Evolutionary conservation across 2,888 invertebrate species (phyloP), one percentile per base, ranked within the genome.

Genomic region (Drosophila stalkeri): DNA sequence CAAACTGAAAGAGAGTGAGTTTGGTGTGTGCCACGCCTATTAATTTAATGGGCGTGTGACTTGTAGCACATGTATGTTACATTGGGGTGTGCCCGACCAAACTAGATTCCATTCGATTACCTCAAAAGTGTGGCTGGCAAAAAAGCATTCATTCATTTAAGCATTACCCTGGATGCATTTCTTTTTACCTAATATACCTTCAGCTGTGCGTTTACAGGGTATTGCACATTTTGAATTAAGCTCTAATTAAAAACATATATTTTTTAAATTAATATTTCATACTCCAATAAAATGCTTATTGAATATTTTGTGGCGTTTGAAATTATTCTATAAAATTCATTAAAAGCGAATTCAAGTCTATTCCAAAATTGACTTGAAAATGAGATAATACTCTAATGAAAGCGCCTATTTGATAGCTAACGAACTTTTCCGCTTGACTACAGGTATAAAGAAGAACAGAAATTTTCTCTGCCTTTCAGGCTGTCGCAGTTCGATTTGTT

Each of bases 121-220:
- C 64, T 57, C 54, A 51, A 78, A 73, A 73, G 73, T 64, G 55
- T 63, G 68, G 37, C 78, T n/a, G n/a, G n/a, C n/a, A n/a, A n/a
- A 67, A 61, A 72, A 46, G 43, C 51, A 18, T 37, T 56, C 27
- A 64, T 60, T 62, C 47, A 63, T 23, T 35, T 37, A 23, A 12
- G 18, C 3, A 47, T 65, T 65, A 54, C 52, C 52, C 59, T 41
- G 16, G 5, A 44, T n/a, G n/a, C 2, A 3, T 18, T 41, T 16
- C 16, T 6, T 41, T 6, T 41, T 6, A 5, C 2, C 20, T 35
- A n/a, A 44, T 20, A 59, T 20, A 23, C 35, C 33, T 5, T 1
- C 5, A 6, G 14, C 3, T 9, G 6, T 9, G 12, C 2, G 1
- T 0, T 20, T 20, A 44, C 44, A 14, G 44, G 20, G 12, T 14